Evolutionary conservation across 2,888 invertebrate species (phyloP), one percentile per base, ranked within the genome.

Genomic region (Didymodactylos carnosus): DNA sequence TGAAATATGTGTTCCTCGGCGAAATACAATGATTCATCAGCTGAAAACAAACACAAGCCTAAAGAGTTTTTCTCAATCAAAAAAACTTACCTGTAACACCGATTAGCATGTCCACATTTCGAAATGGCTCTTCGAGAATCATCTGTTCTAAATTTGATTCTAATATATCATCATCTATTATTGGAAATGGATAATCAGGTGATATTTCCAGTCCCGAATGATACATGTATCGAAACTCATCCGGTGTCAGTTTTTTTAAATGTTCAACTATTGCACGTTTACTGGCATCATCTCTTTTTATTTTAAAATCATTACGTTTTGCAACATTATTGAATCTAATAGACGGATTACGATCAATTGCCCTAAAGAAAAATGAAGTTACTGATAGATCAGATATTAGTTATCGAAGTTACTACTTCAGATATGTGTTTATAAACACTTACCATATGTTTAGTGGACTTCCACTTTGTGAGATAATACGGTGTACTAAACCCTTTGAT

Each of bases 391-490:
- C n/a, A n/a, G n/a, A n/a, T n/a, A n/a, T n/a, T n/a, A n/a, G n/a
- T n/a, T n/a, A n/a, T n/a, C n/a, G n/a, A n/a, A n/a, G n/a, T n/a
- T n/a, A n/a, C n/a, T n/a, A n/a, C n/a, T n/a, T n/a, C n/a, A n/a
- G n/a, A n/a, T n/a, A n/a, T n/a, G n/a, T n/a, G n/a, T 19, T 62
- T 19, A 19, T 8, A 7, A n/a, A 35, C n/a, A 8, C 3, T 5
- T 62, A 70, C 74, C 74, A 74, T 25, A 53, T 53, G 25, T 71
- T 25, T 27, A 74, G 35, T 69, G 43, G 71, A 39, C 71, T 62
- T 10, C 74, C 74, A 72, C 74, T 74, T 69, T 74, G 71, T 19
- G 71, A 43, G 14, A 74, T 74, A 51, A 74, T 62, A 39, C 74
- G 29, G 14, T 71, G 41, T 3, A 74, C 62, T 8, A 62, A 49